Evolutionary conservation across 2,888 invertebrate species (phyloP).

Genomic region (Calameuta pallipes): DNA sequence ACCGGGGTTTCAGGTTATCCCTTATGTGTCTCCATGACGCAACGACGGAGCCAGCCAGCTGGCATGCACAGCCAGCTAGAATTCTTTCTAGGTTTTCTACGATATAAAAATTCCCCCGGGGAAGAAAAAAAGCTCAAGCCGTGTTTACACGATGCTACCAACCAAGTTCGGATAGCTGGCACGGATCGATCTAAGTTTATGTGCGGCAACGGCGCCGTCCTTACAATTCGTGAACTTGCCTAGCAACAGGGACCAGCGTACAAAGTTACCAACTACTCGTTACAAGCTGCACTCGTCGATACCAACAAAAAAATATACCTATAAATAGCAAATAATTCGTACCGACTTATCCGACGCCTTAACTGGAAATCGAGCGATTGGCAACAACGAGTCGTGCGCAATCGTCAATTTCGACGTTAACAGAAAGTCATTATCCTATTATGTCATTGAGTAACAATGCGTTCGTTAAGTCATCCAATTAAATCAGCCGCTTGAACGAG

Average conservation of each 20-base stretch:
- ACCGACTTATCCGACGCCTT: neutral
- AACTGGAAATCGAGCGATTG: neutral
- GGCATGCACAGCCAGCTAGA: neutral
- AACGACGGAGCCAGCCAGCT: neutral
- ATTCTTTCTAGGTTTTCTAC: neutral
- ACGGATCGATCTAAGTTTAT: conserved; percentile 52
- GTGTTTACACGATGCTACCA: conserved; percentile 1
- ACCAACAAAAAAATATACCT: neutral
- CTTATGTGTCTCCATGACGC: neutral
- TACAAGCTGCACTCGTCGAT: neutral
- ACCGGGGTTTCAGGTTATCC: neutral
- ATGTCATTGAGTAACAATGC: neutral
- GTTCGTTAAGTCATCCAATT: conserved; percentile 49
- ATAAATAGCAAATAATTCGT: neutral
- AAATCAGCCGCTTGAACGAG: neutral
- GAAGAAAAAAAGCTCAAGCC: neutral
- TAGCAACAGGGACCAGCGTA: conserved; percentile 42
- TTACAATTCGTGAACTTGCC: conserved; percentile 48
- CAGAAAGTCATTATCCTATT: neutral
- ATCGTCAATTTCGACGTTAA: neutral
- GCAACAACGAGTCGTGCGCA: neutral
- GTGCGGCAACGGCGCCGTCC: conserved; percentile 42
- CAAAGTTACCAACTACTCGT: neutral
- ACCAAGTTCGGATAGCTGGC: conserved; percentile 13
- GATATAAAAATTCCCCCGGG: neutral